phyloP scores from a whole-genome alignment of 2,113 vertebrate species.

The Gavia stellata region DNA sequence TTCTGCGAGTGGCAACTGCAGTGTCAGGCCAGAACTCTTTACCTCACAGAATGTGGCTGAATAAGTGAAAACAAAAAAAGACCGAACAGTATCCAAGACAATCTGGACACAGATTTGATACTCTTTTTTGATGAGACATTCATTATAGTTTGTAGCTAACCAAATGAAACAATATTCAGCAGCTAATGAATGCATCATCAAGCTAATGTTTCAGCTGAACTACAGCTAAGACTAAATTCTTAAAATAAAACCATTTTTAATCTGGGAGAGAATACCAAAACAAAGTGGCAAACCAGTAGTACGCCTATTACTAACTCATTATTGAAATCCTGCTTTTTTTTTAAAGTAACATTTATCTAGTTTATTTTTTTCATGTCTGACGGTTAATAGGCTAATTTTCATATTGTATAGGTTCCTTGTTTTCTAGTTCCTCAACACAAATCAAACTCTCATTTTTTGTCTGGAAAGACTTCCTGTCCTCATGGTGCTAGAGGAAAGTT shows the following conservation, averaged over 20 bases:
- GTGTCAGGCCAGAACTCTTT: not conserved
- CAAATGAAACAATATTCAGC: not conserved
- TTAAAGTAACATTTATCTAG: not conserved
- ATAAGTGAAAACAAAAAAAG: not conserved
- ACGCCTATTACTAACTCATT: not conserved
- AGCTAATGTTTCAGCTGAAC: not conserved
- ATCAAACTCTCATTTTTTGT: not conserved
- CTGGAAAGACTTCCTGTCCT: not conserved
- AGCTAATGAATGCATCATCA: not conserved
- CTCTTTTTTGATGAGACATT: not conserved
- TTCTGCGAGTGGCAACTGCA: not conserved
- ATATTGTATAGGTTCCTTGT: not conserved
- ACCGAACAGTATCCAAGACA: not conserved
- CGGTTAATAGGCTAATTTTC: not conserved
- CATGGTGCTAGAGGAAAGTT: not conserved
- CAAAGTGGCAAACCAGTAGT: not conserved
- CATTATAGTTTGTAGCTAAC: not conserved
- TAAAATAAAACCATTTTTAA: not conserved
- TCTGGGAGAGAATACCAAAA: not conserved
- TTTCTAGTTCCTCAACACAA: not conserved
- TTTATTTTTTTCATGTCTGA: not conserved
- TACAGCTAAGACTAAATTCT: not conserved
- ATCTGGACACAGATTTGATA: not conserved
- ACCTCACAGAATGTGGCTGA: not conserved
- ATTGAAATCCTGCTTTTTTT: not conserved